Conservation (phyloP, 2,797 vertebrate genomes). For the Poeciliopsis presidionis region DNA sequence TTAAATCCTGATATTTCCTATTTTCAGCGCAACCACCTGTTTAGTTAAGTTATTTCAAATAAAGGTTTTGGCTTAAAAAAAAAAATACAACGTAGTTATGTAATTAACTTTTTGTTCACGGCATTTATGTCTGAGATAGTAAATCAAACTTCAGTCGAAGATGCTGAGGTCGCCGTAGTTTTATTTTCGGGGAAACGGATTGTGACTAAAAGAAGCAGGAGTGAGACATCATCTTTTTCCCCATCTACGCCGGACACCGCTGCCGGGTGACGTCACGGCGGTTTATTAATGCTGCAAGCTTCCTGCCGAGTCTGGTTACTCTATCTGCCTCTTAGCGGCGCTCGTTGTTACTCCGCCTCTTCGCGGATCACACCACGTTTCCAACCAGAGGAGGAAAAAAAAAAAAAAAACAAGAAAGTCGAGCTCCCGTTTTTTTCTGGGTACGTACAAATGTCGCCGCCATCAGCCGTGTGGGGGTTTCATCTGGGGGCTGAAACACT, state of each 20-base stretch:
- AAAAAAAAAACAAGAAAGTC: background rate
- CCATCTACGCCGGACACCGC: conserved; percentile 26
- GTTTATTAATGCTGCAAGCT: conserved; percentile 42
- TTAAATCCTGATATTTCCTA: background rate
- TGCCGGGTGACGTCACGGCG: conserved; percentile 61
- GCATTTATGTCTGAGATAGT: background rate
- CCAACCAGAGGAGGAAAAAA: conserved; percentile 7
- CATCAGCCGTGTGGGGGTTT: background rate
- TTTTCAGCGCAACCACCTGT: background rate
- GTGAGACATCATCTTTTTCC: conserved; percentile 37
- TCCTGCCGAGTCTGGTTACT: conserved; percentile 49
- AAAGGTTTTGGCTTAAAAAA: background rate
- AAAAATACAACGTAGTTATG: background rate
- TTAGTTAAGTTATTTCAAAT: background rate
- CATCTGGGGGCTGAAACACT: too few relatives aligned
- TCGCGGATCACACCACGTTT: conserved; percentile 12
- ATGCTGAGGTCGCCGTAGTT: background rate
- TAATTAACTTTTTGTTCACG: background rate
- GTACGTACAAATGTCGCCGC: conserved; percentile 41
- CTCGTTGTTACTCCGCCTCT: conserved; percentile 6
- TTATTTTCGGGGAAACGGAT: background rate
- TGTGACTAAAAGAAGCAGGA: conserved; percentile 4
- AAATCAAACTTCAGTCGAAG: background rate
- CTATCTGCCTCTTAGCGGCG: conserved; percentile 10
- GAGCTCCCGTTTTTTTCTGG: conserved; percentile 29